A percentile compares a stretch with the other conserved stretches of the same genome.
These are phyloP conservation scores for Sceloporus tristichus DNA, from an alignment of 2,113 vertebrate species.

Conservation along the genomic window DNA sequence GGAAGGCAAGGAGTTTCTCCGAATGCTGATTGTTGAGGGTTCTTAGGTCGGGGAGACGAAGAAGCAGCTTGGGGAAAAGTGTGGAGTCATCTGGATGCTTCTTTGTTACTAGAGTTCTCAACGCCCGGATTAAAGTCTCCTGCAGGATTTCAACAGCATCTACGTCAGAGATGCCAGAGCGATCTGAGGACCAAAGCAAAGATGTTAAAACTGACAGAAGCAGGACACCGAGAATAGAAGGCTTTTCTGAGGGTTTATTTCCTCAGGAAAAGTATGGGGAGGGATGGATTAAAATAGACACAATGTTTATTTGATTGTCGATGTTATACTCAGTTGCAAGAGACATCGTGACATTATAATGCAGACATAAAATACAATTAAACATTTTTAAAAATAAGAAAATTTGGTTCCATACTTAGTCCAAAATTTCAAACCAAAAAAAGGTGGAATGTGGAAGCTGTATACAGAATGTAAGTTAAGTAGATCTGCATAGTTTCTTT, in stretches of 20 bases:
- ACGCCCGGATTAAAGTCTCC: constrained; percentile 86
- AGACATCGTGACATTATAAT: background rate
- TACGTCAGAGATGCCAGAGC: constrained; percentile 85
- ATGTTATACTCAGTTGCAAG: background rate
- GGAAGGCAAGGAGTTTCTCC: constrained; percentile 90
- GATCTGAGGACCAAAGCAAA: constrained; percentile 77
- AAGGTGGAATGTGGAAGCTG: background rate
- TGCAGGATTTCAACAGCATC: constrained; percentile 87
- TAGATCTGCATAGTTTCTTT: background rate
- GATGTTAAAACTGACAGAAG: background rate
- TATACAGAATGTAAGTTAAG: background rate
- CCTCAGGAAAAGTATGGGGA: background rate
- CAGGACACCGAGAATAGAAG: background rate
- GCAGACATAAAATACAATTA: background rate
- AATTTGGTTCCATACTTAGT: background rate
- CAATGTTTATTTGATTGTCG: background rate
- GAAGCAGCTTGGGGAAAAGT: constrained; percentile 89
- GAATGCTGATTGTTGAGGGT: constrained; percentile 92
- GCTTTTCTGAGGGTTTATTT: background rate
- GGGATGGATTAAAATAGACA: background rate
- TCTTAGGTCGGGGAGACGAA: constrained; percentile 89
- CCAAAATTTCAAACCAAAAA: background rate
- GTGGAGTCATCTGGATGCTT: constrained; percentile 80
- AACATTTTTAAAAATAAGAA: background rate
- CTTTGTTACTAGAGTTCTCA: constrained; percentile 83